phyloP scores from a whole-genome alignment of 2,113 vertebrate genomes.

The Sturnira hondurensis region DNA sequence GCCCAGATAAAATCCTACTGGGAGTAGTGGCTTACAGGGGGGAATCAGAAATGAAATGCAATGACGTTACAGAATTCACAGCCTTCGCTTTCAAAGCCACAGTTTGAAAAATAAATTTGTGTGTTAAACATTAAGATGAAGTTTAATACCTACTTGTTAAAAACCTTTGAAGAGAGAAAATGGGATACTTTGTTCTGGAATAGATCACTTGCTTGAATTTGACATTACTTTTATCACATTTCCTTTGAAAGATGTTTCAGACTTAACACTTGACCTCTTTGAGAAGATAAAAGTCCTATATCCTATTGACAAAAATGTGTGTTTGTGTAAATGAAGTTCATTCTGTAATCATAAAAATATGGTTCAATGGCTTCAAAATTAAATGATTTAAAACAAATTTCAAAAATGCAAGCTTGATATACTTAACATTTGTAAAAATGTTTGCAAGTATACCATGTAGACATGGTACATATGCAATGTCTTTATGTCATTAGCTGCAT shows the following conservation, averaged over 20 bases:
- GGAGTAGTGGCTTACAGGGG: constrained; percentile 48
- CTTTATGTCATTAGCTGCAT: too few relatives aligned
- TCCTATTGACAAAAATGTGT: constrained; percentile 69
- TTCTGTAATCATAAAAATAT: constrained; percentile 42
- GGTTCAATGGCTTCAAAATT: constrained; percentile 17
- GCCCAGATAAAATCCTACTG: constrained; percentile 72
- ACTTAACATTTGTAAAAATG: neutral
- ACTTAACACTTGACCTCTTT: constrained; percentile 72
- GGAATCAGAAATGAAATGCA: constrained; percentile 62
- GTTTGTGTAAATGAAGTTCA: constrained; percentile 63
- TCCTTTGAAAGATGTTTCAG: constrained; percentile 80
- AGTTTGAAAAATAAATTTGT: constrained; percentile 77
- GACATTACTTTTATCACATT: constrained; percentile 80
- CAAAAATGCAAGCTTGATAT: neutral
- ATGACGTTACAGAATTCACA: constrained; percentile 42
- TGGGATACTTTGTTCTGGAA: constrained; percentile 72
- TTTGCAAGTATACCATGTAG: neutral
- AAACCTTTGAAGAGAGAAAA: constrained; percentile 71
- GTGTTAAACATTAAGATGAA: constrained; percentile 77
- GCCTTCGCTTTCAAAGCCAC: constrained; percentile 66
- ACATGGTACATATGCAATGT: fast-evolving
- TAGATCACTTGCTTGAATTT: constrained; percentile 76
- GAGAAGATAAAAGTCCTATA: constrained; percentile 76
- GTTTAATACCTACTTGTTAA: constrained; percentile 75
- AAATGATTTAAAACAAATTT: constrained; percentile 35